Conservation (phyloP, 64 coral and sea anemone species). For the Dendronephthya gigantea region DNA sequence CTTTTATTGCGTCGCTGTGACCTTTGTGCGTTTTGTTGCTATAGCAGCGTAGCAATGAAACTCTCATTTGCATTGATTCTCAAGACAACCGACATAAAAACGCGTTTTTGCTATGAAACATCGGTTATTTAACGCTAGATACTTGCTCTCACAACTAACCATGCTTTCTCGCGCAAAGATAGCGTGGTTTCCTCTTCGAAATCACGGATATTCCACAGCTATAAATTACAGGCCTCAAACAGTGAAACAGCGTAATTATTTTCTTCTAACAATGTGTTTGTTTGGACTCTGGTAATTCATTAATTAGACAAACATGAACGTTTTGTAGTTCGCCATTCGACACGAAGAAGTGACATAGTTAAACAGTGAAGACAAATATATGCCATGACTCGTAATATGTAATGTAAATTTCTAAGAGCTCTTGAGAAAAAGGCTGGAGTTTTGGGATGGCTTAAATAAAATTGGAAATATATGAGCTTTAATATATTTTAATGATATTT, state of each 20-base stretch:
- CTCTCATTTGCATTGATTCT: background rate
- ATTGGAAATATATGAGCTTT: background rate
- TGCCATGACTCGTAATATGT: background rate
- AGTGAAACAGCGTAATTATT: background rate
- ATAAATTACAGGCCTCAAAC: background rate
- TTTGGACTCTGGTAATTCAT: background rate
- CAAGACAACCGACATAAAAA: background rate
- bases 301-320: background rate
- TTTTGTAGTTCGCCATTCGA: background rate
- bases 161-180: too few species aligned
- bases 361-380: background rate
- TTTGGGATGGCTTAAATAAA: background rate
- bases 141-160: background rate
- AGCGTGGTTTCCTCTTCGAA: background rate
- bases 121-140: background rate
- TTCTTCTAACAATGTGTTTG: background rate
- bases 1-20: background rate
- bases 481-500: background rate
- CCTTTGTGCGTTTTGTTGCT: background rate
- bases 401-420: background rate
- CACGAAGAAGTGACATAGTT: background rate
- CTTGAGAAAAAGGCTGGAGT: background rate
- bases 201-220: background rate
- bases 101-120: background rate
- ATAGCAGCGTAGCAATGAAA: background rate